Conservation (phyloP, 2,888 invertebrate genomes). For the Phyllotreta striolata region DNA sequence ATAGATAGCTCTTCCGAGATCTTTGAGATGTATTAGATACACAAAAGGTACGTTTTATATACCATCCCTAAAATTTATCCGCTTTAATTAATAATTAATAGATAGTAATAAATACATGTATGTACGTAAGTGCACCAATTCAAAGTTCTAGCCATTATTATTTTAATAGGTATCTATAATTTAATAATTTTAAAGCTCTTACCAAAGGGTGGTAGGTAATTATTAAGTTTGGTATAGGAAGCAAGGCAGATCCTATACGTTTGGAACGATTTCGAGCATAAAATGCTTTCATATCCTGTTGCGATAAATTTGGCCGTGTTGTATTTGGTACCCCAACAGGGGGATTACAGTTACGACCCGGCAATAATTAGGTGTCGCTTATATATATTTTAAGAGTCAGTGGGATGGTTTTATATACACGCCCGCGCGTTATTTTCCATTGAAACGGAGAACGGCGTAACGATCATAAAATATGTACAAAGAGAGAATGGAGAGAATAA, state of each 20-base stretch:
- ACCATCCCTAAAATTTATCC: too few relatives aligned
- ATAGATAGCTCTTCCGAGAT: too few relatives aligned
- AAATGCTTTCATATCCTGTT: conserved; percentile 30
- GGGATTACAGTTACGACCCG: conserved; percentile 52
- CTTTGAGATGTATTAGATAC: too few relatives aligned
- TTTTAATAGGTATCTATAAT: too few relatives aligned
- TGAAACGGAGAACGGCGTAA: conserved; percentile 7
- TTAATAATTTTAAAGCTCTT: not conserved
- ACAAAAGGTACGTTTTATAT: too few relatives aligned
- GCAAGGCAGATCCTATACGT: not conserved
- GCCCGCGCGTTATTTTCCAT: conserved; percentile 36
- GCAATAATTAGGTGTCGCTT: conserved; percentile 53
- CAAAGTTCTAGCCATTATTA: too few relatives aligned
- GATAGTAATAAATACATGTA: too few relatives aligned
- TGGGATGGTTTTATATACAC: conserved; percentile 41
- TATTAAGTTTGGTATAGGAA: not conserved
- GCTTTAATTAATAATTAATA: too few relatives aligned
- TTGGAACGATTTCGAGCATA: conserved; percentile 18
- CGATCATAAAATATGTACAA: conserved; percentile 35
- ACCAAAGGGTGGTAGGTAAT: not conserved
- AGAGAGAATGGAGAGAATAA: conserved; percentile 18
- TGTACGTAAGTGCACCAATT: too few relatives aligned
- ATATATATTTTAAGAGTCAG: conserved; percentile 51
- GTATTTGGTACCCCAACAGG: conserved; percentile 51
- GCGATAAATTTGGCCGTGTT: conserved; percentile 43